Percentiles rank a stretch among this genome's conserved stretches.
Evolutionary conservation across 1,140 invertebrate species (phyloP).

Genomic region (Holcopasites calliopsidis): DNA sequence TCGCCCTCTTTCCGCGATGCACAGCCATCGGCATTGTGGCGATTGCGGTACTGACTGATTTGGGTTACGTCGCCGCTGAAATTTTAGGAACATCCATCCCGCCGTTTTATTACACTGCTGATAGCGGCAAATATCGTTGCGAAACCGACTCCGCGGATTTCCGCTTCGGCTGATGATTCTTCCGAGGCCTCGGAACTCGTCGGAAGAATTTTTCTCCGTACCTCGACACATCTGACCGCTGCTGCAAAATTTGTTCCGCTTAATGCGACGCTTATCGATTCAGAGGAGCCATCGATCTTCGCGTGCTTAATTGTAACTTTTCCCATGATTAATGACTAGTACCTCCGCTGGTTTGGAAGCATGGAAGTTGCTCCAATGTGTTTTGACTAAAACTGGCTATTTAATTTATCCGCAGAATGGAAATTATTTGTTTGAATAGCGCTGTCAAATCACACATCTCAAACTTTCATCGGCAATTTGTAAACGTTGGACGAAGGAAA

Average conservation of each 20-base stretch:
- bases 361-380: background rate
- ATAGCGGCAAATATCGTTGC: slow-evolving; percentile 7
- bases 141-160: background rate
- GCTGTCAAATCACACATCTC: background rate
- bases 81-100: slow-evolving; percentile 16
- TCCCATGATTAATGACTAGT: slow-evolving; percentile 2
- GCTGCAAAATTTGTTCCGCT: slow-evolving; percentile 1
- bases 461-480: background rate
- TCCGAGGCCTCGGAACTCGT: too few relatives aligned
- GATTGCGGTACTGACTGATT: slow-evolving; percentile 52
- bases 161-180: background rate
- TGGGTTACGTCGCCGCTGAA: slow-evolving; percentile 42
- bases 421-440: background rate
- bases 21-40: slow-evolving; percentile 40
- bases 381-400: too few relatives aligned
- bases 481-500: background rate
- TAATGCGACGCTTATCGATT: slow-evolving; percentile 21
- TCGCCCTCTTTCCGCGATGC: slow-evolving; percentile 20
- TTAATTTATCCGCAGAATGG: background rate
- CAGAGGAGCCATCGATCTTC: slow-evolving; percentile 21
- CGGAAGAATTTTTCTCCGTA: too few relatives aligned
- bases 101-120: slow-evolving; percentile 16
- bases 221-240: too few relatives aligned
- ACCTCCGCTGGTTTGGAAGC: background rate
- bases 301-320: slow-evolving; percentile 10